Percentiles rank a stretch among this genome's conserved stretches.
Evolutionary conservation across 2,113 vertebrate species (phyloP).

Genomic region (Prunella himalayana): DNA sequence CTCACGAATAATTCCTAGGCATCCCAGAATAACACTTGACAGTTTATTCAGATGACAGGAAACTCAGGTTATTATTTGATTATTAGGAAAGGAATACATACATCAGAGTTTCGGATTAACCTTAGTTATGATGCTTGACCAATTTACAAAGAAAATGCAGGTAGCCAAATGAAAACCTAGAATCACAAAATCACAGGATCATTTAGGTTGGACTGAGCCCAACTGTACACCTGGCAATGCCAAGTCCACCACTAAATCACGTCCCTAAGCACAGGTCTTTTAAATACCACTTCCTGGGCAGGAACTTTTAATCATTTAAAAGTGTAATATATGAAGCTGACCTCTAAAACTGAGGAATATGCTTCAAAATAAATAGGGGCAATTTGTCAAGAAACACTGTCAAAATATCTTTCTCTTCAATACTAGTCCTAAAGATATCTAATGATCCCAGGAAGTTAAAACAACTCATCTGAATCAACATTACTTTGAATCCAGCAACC

Average conservation of each 20-base stretch:
- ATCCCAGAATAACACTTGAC: neutral
- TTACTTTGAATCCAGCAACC: neutral
- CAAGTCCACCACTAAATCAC: neutral
- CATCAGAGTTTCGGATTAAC: neutral
- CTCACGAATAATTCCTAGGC: neutral
- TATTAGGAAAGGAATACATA: neutral
- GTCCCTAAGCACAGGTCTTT: rapidly evolving
- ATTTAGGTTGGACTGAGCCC: neutral
- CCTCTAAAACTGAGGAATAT: neutral
- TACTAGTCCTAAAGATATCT: neutral
- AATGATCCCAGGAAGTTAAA: neutral
- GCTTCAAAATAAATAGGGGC: neutral
- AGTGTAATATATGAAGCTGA: neutral
- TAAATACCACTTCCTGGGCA: neutral
- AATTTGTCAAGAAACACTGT: neutral
- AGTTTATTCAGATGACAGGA: neutral
- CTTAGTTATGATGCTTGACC: neutral
- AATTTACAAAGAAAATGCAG: neutral
- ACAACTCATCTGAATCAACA: neutral
- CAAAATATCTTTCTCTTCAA: neutral
- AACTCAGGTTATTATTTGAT: neutral
- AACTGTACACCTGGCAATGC: neutral
- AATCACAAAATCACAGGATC: neutral
- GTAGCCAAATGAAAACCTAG: neutral
- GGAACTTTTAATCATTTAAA: neutral